Conservation (phyloP, 2,113 vertebrate species). For the Acrocephalus arundinaceus region DNA sequence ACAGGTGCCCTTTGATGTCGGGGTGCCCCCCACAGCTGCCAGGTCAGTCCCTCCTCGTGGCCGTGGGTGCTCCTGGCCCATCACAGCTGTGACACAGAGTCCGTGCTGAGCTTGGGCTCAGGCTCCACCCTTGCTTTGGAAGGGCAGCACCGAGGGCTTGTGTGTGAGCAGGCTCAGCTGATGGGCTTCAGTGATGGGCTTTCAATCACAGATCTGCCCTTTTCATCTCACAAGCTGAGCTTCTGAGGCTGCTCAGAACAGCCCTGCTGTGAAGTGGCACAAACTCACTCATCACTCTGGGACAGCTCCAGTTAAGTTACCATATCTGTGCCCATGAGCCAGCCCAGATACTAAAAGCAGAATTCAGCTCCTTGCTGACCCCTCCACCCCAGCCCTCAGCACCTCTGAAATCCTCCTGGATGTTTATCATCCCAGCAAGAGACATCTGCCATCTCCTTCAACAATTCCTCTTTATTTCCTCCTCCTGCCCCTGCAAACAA, state of each 20-base stretch:
- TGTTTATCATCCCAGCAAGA: background rate
- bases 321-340: accelerated
- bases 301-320: background rate
- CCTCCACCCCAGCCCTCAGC: background rate
- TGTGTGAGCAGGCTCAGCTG: background rate
- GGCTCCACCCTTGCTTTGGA: background rate
- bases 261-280: background rate
- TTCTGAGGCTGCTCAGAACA: background rate
- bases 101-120: background rate
- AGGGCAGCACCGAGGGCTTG: background rate
- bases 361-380: background rate
- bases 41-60: accelerated
- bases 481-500: background rate
- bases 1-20: background rate
- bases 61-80: background rate
- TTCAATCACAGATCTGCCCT: background rate
- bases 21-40: background rate
- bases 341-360: background rate
- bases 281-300: background rate
- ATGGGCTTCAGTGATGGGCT: background rate
- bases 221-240: background rate
- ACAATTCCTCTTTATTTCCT: background rate
- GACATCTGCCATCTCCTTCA: background rate
- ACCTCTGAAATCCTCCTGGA: background rate
- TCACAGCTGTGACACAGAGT: background rate